A percentile compares a stretch with the other conserved stretches of the same genome.
phyloP scores from a whole-genome alignment of 2,797 vertebrate genomes.

The Melanotaenia pygmaea region DNA sequence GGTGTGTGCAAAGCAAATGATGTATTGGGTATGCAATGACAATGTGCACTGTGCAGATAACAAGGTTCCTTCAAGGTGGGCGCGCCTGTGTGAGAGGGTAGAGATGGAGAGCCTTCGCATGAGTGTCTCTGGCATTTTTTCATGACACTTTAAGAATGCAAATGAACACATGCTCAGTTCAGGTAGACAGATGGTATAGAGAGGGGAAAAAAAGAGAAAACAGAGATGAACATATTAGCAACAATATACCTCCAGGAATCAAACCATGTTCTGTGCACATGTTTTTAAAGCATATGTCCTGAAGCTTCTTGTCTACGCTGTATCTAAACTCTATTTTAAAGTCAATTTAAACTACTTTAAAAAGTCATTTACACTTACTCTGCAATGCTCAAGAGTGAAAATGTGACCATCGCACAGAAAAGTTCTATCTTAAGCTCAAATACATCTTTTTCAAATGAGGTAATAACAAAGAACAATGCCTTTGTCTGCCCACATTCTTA shows the following conservation, averaged over 20 bases:
- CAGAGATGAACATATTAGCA: slow-evolving; percentile 25
- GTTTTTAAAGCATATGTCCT: slow-evolving; percentile 20
- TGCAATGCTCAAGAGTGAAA: background rate
- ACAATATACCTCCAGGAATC: slow-evolving; percentile 23
- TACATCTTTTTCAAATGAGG: no score
- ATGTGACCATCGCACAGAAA: background rate
- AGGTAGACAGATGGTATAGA: slow-evolving; percentile 61
- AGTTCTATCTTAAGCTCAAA: no score
- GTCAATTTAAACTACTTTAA: background rate
- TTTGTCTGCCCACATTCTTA: no score
- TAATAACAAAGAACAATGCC: no score
- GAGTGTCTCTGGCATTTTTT: slow-evolving; percentile 21
- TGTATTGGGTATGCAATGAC: slow-evolving; percentile 63
- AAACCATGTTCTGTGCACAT: slow-evolving; percentile 7
- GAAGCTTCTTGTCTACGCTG: background rate
- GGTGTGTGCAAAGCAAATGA: slow-evolving; percentile 55
- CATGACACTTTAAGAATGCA: slow-evolving; percentile 60
- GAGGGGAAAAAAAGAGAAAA: slow-evolving; percentile 1
- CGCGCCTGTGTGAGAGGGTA: slow-evolving; percentile 15
- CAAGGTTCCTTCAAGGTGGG: slow-evolving; percentile 53
- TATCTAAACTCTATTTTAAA: slow-evolving; percentile 11
- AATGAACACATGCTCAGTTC: slow-evolving; percentile 61
- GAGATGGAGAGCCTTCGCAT: background rate
- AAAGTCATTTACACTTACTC: background rate
- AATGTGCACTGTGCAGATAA: slow-evolving; percentile 62